phyloP scores from a whole-genome alignment of 2,888 invertebrate genomes.

The Nebria salina region DNA sequence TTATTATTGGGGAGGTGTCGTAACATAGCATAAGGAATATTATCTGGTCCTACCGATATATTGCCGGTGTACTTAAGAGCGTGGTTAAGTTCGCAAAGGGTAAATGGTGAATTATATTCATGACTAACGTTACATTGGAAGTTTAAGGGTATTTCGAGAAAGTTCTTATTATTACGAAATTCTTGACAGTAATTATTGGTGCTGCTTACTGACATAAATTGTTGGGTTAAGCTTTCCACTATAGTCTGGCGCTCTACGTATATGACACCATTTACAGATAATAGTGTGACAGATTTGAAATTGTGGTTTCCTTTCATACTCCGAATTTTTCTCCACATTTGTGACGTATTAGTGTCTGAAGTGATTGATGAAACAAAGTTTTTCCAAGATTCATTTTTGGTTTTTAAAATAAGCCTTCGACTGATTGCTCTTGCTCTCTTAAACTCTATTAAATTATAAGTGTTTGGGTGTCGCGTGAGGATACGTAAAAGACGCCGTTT shows the following conservation, averaged over 20 bases:
- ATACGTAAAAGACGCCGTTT: neutral
- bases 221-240: neutral
- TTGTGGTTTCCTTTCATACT: neutral
- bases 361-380: neutral
- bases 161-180: no score
- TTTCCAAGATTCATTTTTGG: neutral
- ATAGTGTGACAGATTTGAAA: neutral
- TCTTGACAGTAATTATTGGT: no score
- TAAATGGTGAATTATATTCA: slow-evolving; percentile 16
- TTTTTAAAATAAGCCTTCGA: neutral
- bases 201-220: no score
- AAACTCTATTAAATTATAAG: neutral
- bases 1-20: no score
- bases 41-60: slow-evolving; percentile 10
- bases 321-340: neutral
- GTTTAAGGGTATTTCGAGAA: no score
- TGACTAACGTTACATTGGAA: no score
- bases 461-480: neutral
- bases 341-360: no score
- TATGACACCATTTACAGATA: neutral
- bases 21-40: slow-evolving; percentile 18
- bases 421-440: neutral
- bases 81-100: slow-evolving; percentile 7
- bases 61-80: slow-evolving; percentile 14
- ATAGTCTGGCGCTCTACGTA: neutral